These are phyloP conservation scores for Metaphire vulgaris DNA, from an alignment of 1,140 invertebrate genomes.

Conservation along the genomic window DNA sequence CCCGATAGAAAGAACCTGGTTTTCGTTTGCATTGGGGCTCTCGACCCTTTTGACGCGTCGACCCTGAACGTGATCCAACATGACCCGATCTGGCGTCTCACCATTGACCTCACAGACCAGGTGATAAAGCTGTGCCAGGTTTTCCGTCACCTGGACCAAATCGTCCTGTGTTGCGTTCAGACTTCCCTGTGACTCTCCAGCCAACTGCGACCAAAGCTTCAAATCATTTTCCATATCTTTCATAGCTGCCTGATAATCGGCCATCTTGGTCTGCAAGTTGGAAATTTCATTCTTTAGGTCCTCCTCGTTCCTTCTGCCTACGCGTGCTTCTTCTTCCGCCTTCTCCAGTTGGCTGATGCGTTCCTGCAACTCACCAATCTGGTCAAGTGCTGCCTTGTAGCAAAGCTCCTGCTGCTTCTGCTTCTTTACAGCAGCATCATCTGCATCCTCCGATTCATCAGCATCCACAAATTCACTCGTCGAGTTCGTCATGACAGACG, in stretches of 20 bases:
- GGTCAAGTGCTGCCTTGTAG: slow-evolving; percentile 28
- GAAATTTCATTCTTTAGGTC: slow-evolving; percentile 57
- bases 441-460: slow-evolving; percentile 19
- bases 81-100: slow-evolving; percentile 68
- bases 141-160: slow-evolving; percentile 72
- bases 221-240: slow-evolving; percentile 71
- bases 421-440: slow-evolving; percentile 14
- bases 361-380: slow-evolving; percentile 28
- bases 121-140: slow-evolving; percentile 67
- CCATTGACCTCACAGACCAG: slow-evolving; percentile 69
- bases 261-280: slow-evolving; percentile 57
- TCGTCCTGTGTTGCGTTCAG: slow-evolving; percentile 67
- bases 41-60: slow-evolving; percentile 2
- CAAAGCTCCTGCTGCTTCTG: slow-evolving; percentile 23
- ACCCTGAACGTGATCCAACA: slow-evolving; percentile 68
- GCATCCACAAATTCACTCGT: slow-evolving; percentile 18
- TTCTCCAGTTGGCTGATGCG: slow-evolving; percentile 13
- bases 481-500: background rate
- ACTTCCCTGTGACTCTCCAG: slow-evolving; percentile 66
- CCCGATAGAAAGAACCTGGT: background rate
- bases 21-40: slow-evolving; percentile 1
- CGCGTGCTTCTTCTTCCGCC: background rate
- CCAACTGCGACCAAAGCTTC: slow-evolving; percentile 64
- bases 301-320: slow-evolving; percentile 4
- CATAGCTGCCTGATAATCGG: slow-evolving; percentile 66